Evolutionary conservation across 1,140 invertebrate species (phyloP).

Genomic region (Propsilocerus akamusi): DNA sequence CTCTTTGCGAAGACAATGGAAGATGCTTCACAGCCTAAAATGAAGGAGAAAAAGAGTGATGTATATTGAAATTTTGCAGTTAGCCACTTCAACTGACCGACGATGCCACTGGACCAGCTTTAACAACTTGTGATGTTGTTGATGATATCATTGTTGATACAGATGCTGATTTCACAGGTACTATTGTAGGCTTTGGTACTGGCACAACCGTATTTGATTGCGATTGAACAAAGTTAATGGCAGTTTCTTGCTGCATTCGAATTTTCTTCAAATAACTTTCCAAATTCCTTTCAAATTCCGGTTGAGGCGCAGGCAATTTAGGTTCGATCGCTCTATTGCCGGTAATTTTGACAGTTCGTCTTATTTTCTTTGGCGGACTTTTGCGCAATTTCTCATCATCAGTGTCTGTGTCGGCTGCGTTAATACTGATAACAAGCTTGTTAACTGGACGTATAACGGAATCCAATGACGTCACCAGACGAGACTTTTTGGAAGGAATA

Average conservation of each 20-base stretch:
- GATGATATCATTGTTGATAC: not conserved
- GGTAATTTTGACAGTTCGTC: not conserved
- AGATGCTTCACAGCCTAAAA: not conserved
- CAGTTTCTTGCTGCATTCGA: not conserved
- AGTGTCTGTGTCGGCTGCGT: not conserved
- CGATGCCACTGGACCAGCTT: too few relatives aligned
- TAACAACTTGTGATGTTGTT: not conserved
- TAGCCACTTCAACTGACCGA: too few relatives aligned
- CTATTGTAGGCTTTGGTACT: not conserved
- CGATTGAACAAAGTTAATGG: too few relatives aligned
- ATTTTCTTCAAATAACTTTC: not conserved
- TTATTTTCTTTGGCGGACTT: not conserved
- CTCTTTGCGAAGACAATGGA: not conserved
- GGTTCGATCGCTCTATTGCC: too few relatives aligned
- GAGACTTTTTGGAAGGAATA: not conserved
- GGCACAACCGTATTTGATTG: not conserved
- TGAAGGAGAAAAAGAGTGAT: too few relatives aligned
- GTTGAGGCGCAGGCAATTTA: too few relatives aligned
- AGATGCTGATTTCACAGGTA: not conserved
- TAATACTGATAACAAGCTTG: not conserved
- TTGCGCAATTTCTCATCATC: not conserved
- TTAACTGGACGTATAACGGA: not conserved
- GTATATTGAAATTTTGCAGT: too few relatives aligned
- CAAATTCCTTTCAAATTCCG: not conserved
- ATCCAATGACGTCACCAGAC: not conserved